A percentile compares a stretch with the other conserved stretches of the same genome.
Evolutionary conservation across 2,797 vertebrate species (phyloP).

Genomic region (Megaceryle alcyon): DNA sequence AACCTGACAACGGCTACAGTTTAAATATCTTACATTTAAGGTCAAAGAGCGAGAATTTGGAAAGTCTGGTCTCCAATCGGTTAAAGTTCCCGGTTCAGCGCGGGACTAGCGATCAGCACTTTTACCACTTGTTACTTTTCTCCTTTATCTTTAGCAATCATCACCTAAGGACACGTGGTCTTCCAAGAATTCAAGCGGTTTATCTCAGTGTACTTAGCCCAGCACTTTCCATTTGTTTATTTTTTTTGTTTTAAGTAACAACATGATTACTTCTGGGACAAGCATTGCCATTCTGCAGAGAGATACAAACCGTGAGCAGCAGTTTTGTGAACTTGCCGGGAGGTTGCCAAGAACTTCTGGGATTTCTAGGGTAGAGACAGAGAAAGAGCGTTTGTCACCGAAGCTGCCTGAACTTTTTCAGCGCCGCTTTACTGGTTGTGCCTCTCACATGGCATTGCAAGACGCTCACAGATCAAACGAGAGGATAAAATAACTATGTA

Average conservation of each 20-base stretch:
- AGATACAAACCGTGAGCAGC: slow-evolving; percentile 69
- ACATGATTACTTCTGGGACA: not conserved
- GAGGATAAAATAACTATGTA: not conserved
- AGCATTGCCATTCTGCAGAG: not conserved
- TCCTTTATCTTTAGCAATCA: not conserved
- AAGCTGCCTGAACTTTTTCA: not conserved
- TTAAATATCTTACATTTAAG: not conserved
- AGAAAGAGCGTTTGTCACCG: not conserved
- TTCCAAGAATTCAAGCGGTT: rapidly evolving
- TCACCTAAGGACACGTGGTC: rapidly evolving
- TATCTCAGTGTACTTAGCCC: rapidly evolving
- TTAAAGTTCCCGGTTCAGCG: not conserved
- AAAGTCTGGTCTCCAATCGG: not conserved
- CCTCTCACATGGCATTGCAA: not conserved
- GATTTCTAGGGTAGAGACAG: slow-evolving; percentile 54
- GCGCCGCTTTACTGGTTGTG: not conserved
- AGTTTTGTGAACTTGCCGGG: slow-evolving; percentile 63
- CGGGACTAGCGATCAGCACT: not conserved
- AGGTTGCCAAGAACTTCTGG: slow-evolving; percentile 65
- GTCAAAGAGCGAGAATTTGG: not conserved
- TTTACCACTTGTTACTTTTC: not conserved
- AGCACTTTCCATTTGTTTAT: not conserved
- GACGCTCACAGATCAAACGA: not conserved
- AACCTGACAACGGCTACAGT: not conserved
- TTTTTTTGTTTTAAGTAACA: not conserved